Evolutionary conservation across 1,140 invertebrate species (phyloP), one percentile per base, ranked within the genome.

Genomic region (Ruditapes philippinarum): DNA sequence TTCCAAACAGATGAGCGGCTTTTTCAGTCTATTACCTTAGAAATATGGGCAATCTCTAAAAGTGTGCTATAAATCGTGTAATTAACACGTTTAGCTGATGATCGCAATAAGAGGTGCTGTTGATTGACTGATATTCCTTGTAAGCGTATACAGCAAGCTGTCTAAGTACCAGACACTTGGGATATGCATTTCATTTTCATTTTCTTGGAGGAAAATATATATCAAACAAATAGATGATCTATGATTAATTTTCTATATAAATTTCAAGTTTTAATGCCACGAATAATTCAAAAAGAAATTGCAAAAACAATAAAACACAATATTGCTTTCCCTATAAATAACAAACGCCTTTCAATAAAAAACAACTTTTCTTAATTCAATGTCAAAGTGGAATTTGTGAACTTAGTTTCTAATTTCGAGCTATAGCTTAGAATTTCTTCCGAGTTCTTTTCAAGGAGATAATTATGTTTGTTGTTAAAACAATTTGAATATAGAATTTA

Each of bases 1-100:
- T 36, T 33, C 74, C 45, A 45, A 51, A 51, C 74, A 51, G 74
- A 78, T 36, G 45, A 25, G 36, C 25, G 14, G 28, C 54, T 45
- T 45, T 45, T 31, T n/a, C 22, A 25, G 31, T 78, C 65, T 70
- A 22, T 70, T 38, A 38, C 33, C 31, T n/a, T n/a, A 5, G 42
- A 54, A 36, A n/a, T 78, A 11, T 22, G 74, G 74, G 74, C 36
- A 78, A 78, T 78, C 4, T 54, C 12, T 54, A 25, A 57, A 78
- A 78, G 74, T 78, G 74, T 78, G 54, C 45, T 31, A 49, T 54
- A 54, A 78, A 78, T 51, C 25, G 14, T 19, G 45, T 78, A 78
- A 78, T 78, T 49, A 78, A 54, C 74, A 78, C 74, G 74, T 78
- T 33, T 22, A 22, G 3, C 31, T 22, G 74, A 36, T 54, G 74